These are phyloP conservation scores for Molossus alvarezi DNA, from an alignment of 2,797 vertebrate genomes.

Conservation along the genomic window DNA sequence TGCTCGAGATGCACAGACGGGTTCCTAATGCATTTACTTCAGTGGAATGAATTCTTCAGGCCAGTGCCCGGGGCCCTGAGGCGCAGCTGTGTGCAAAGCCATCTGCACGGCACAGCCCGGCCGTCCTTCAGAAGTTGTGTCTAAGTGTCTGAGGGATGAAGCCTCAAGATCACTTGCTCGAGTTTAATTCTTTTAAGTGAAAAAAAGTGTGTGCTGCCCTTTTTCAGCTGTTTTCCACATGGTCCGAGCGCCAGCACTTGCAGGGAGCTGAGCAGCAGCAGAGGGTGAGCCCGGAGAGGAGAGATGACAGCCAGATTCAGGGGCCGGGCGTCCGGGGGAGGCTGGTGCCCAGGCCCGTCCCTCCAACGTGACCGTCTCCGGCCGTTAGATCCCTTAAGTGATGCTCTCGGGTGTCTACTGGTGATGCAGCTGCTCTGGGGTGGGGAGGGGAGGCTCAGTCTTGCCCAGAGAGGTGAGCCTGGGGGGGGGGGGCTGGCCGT, in stretches of 20 bases:
- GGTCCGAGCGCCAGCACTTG: not conserved
- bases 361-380: not conserved
- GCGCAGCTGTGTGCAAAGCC: conserved; percentile 15
- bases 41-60: conserved; percentile 69
- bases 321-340: too few species aligned
- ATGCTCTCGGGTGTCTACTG: not conserved
- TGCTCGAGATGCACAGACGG: conserved; percentile 49
- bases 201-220: not conserved
- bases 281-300: not conserved
- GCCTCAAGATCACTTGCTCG: not conserved
- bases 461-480: not conserved
- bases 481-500: not conserved
- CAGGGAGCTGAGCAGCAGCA: not conserved
- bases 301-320: not conserved
- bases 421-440: not conserved
- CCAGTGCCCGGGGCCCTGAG: conserved; percentile 52
- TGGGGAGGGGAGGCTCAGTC: not conserved
- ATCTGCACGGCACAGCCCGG: conserved; percentile 60
- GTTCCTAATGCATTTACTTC: conserved; percentile 72
- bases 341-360: accelerated
- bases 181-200: conserved; percentile 31
- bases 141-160: too few species aligned
- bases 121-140: not conserved
- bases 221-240: conserved; percentile 47
- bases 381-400: not conserved